A percentile compares a stretch with the other conserved stretches of the same genome.
These are phyloP conservation scores for Thymelicus sylvestris DNA, from an alignment of 2,888 invertebrate genomes.

Conservation along the genomic window DNA sequence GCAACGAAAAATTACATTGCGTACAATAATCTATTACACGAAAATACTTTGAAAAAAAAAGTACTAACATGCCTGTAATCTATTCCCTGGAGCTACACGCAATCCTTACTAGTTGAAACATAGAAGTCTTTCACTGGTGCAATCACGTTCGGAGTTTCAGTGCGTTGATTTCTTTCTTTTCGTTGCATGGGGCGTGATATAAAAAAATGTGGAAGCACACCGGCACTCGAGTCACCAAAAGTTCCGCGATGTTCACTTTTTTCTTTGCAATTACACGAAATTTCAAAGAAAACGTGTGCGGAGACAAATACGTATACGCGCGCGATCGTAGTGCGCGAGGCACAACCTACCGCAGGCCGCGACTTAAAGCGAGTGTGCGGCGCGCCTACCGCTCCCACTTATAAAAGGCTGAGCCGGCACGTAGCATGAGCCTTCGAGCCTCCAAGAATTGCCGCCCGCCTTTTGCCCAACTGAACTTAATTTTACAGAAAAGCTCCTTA, in stretches of 20 bases:
- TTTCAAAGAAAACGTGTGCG: constrained; percentile 81
- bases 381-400: constrained; percentile 63
- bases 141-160: constrained; percentile 65
- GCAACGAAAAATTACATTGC: too few relatives aligned
- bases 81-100: constrained; percentile 64
- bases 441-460: constrained; percentile 51
- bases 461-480: constrained; percentile 50
- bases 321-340: constrained; percentile 80
- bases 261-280: constrained; percentile 82
- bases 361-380: constrained; percentile 73
- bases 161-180: constrained; percentile 45
- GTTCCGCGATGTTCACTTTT: constrained; percentile 72
- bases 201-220: constrained; percentile 65
- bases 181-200: constrained; percentile 54
- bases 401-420: constrained; percentile 51
- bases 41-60: background rate
- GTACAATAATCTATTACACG: too few relatives aligned
- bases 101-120: constrained; percentile 80
- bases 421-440: constrained; percentile 29
- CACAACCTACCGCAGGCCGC: constrained; percentile 81
- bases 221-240: constrained; percentile 73
- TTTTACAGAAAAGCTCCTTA: constrained; percentile 51
- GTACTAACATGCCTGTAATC: constrained; percentile 51
- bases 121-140: constrained; percentile 67
- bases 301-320: constrained; percentile 58